A percentile compares a stretch with the other conserved stretches of the same genome.
These are phyloP conservation scores for Drosophila kanekoi DNA, from an alignment of 2,888 invertebrate species.

Conservation along the genomic window DNA sequence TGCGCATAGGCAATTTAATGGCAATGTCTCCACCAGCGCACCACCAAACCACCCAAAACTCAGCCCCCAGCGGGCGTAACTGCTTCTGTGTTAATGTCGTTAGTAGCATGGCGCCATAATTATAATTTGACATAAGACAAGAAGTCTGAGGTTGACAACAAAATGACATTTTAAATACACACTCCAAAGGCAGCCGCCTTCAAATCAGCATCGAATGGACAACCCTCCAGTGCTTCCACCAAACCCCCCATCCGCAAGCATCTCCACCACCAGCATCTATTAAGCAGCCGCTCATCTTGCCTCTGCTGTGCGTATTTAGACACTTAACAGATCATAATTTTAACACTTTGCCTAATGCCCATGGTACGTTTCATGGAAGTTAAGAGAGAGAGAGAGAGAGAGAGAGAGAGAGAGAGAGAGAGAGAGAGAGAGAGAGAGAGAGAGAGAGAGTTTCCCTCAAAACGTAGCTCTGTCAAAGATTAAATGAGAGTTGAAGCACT, in stretches of 20 bases:
- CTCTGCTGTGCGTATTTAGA: constrained; percentile 66
- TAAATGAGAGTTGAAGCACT: too few relatives aligned
- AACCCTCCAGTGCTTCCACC: constrained; percentile 29
- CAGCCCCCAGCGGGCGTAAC: constrained; percentile 7
- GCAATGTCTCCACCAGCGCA: constrained; percentile 35
- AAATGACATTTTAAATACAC: constrained; percentile 82
- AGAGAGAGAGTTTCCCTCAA: too few relatives aligned
- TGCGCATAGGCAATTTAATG: constrained; percentile 77
- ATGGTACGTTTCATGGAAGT: constrained; percentile 33
- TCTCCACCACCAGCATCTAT: constrained; percentile 7
- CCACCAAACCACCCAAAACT: neutral
- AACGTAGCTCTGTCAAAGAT: too few relatives aligned
- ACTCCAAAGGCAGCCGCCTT: constrained; percentile 27
- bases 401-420: too few relatives aligned
- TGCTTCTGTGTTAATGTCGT: constrained; percentile 68
- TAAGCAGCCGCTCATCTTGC: constrained; percentile 31
- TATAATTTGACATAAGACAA: constrained; percentile 83
- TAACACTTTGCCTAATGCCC: constrained; percentile 73
- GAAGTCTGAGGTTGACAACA: constrained; percentile 83
- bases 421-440: too few relatives aligned
- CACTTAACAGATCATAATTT: constrained; percentile 80
- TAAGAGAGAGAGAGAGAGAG: too few relatives aligned
- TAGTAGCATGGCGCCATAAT: constrained; percentile 75
- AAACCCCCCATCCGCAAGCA: neutral
- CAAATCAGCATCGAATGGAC: constrained; percentile 44